A percentile compares a stretch with the other conserved stretches of the same genome.
These are phyloP conservation scores for Poecilia gillii DNA, from an alignment of 2,797 vertebrate species.

Conservation along the genomic window DNA sequence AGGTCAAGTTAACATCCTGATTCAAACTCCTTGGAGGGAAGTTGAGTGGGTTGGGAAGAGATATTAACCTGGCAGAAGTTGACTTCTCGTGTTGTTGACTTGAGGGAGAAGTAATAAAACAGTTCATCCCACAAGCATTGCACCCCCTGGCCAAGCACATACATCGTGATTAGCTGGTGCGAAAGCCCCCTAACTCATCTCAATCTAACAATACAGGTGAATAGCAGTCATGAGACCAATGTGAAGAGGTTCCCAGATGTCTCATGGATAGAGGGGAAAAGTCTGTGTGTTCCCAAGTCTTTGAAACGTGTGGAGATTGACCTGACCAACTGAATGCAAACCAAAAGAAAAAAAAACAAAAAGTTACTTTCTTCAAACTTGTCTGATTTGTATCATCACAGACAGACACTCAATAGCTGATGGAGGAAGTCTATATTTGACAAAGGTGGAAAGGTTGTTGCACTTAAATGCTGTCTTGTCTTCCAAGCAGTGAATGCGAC, in stretches of 20 bases:
- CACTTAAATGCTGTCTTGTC: conserved; percentile 72
- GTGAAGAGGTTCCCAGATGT: conserved; percentile 32
- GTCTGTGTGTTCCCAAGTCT: conserved; percentile 36
- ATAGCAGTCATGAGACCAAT: conserved; percentile 56
- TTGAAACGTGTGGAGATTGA: conserved; percentile 45
- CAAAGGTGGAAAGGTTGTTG: conserved; percentile 63
- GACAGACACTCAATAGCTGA: conserved; percentile 68
- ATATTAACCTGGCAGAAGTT: conserved; percentile 76
- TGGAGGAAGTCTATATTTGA: conserved; percentile 65
- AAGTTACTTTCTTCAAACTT: conserved; percentile 52
- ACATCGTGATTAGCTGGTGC: conserved; percentile 71
- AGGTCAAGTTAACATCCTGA: conserved; percentile 63
- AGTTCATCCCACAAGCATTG: conserved; percentile 63
- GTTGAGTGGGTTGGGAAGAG: conserved; percentile 33
- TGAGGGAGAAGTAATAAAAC: conserved; percentile 73
- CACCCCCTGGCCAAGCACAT: conserved; percentile 63
- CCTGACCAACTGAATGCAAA: conserved; percentile 21
- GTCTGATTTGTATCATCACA: conserved; percentile 42
- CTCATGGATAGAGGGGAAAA: conserved; percentile 24
- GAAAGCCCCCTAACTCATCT: conserved; percentile 70
- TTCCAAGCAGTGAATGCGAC: conserved; percentile 72
- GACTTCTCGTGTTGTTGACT: conserved; percentile 71
- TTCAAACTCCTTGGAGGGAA: conserved; percentile 58
- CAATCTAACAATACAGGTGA: conserved; percentile 67
- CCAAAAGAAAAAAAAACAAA: conserved; percentile 23